Conservation (phyloP, 2,888 invertebrate genomes). For the Bombyx huttoni region DNA sequence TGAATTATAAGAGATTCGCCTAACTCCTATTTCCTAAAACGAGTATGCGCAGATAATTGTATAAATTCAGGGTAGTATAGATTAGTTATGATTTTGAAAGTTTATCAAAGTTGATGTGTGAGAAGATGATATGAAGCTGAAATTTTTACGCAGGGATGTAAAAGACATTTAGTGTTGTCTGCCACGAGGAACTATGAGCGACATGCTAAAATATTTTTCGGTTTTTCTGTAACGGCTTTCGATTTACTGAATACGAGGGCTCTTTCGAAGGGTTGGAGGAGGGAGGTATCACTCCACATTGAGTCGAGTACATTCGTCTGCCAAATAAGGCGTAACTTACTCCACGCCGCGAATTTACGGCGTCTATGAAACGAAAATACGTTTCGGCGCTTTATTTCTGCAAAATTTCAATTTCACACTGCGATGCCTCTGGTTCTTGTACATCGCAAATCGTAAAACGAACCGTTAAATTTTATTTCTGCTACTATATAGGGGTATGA, state of each 20-base stretch:
- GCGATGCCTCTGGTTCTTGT: conserved; percentile 25
- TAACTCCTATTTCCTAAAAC: conserved; percentile 12
- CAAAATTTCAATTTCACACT: conserved; percentile 54
- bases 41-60: conserved; percentile 1
- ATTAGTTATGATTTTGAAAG: too few species aligned
- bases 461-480: conserved; percentile 14
- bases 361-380: conserved; percentile 37
- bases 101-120: too few species aligned
- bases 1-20: conserved; percentile 33
- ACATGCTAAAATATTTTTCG: conserved; percentile 51
- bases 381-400: conserved; percentile 32
- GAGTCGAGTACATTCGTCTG: conserved; percentile 49
- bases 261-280: conserved; percentile 51
- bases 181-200: conserved; percentile 36
- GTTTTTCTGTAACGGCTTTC: conserved; percentile 63
- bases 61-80: neutral
- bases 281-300: conserved; percentile 51
- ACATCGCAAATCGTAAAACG: conserved; percentile 17
- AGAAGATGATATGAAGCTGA: too few species aligned
- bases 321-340: conserved; percentile 62
- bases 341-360: conserved; percentile 38
- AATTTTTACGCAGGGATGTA: conserved; percentile 20
- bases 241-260: conserved; percentile 58
- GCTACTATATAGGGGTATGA: neutral
- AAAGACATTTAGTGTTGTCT: conserved; percentile 37